Evolutionary conservation across 2,888 invertebrate species (phyloP).

Genomic region (Orchesellides sinensis): DNA sequence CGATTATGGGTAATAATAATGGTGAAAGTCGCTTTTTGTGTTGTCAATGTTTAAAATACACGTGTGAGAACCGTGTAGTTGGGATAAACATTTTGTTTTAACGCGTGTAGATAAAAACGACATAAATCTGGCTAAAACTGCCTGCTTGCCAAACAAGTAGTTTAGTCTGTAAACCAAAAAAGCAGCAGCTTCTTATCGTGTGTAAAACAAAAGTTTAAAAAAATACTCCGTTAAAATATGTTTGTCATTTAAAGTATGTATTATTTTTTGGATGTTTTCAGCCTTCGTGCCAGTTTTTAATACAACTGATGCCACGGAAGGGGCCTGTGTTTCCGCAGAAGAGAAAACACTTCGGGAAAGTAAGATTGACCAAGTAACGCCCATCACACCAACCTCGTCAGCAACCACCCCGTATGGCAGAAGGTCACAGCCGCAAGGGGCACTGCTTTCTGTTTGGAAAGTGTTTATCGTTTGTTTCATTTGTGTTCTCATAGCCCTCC

Average conservation of each 20-base stretch:
- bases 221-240: background rate
- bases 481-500: slow-evolving; percentile 73
- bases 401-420: slow-evolving; percentile 36
- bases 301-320: slow-evolving; percentile 66
- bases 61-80: too few relatives aligned
- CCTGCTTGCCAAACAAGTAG: too few relatives aligned
- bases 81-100: too few relatives aligned
- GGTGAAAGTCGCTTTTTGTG: too few relatives aligned
- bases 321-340: slow-evolving; percentile 57
- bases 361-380: slow-evolving; percentile 68
- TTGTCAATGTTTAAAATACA: too few relatives aligned
- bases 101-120: too few relatives aligned
- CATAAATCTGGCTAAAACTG: too few relatives aligned
- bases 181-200: too few relatives aligned
- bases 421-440: slow-evolving; percentile 52
- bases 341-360: slow-evolving; percentile 69
- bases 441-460: slow-evolving; percentile 72
- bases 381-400: slow-evolving; percentile 28
- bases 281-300: slow-evolving; percentile 72
- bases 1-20: too few relatives aligned
- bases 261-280: slow-evolving; percentile 39
- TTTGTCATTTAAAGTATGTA: background rate
- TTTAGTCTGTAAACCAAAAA: too few relatives aligned
- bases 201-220: too few relatives aligned
- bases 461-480: slow-evolving; percentile 74